Evolutionary conservation across 1,140 invertebrate species (phyloP), one percentile per base, ranked within the genome.

Genomic region (Aphaenogaster floridana): DNA sequence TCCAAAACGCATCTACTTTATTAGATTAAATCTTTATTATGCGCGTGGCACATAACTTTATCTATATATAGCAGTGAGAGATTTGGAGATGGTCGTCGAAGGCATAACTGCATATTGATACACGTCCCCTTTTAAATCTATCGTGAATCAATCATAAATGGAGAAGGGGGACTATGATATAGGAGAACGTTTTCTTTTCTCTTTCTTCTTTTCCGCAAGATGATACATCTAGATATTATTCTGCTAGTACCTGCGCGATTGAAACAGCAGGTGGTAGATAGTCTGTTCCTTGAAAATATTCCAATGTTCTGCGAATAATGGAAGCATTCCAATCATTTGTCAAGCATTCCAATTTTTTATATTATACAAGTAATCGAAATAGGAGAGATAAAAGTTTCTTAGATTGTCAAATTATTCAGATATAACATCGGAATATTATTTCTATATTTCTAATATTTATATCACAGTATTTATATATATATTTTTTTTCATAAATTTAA

Each of bases 11-110:
- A 54, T 57, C 39, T 57, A 57, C 39, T 71, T 81, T 57, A 79
- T 79, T 80, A 42, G 66, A 66, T 79, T 36, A 52, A 79, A 66
- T 66, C 11, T 50, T 50, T 36, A 42, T 54, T 57, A 15, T 17
- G 48, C 1, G 21, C 21, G 21, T 21, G n/a, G 0, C 8, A 34
- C 54, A 17, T 76, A 61, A 8, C 7, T 0, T 4, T 68, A 68
- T 68, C 11, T 76, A 28, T 3, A 8, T 15, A 48, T 48, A 28
- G 13, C 2, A 4, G 8, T 15, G 8, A 77, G 4, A 61, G n/a
- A 28, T 45, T 59, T 45, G 11, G 15, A 28, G 21, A 50, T 71
- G 1, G 5, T 69, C 11, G 21, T 50, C 42, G 28, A 57, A 21
- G 15, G 45, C 21, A 61, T 3, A 61, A 1, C 1, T 15, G 13